Evolutionary conservation across 2,888 invertebrate genomes (phyloP).

Genomic region (Ormyrus rosae): DNA sequence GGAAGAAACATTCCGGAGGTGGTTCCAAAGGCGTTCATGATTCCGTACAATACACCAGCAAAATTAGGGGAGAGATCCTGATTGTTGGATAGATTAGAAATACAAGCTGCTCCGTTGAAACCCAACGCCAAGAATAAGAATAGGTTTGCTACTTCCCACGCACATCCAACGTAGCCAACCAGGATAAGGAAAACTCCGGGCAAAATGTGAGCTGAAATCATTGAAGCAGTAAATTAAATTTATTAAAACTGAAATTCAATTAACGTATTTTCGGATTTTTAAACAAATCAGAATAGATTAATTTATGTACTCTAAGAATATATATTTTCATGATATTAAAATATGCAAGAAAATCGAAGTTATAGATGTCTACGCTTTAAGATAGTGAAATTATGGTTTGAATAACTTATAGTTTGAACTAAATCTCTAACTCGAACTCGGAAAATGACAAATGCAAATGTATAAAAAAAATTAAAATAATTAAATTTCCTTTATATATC

Average conservation of each 20-base stretch:
- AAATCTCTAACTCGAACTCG: background rate
- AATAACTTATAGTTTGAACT: too few relatives aligned
- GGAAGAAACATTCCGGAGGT: slow-evolving; percentile 85
- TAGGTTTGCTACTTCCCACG: slow-evolving; percentile 64
- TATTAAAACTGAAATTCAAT: too few relatives aligned
- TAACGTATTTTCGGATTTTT: too few relatives aligned
- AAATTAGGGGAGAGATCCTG: slow-evolving; percentile 86
- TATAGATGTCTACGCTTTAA: too few relatives aligned
- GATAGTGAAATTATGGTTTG: too few relatives aligned
- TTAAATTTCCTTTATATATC: background rate
- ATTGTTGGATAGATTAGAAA: slow-evolving; percentile 75
- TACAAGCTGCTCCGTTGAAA: slow-evolving; percentile 76
- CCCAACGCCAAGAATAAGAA: slow-evolving; percentile 68
- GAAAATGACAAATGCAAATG: background rate
- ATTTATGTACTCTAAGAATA: too few relatives aligned
- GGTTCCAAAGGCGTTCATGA: slow-evolving; percentile 85
- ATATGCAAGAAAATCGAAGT: too few relatives aligned
- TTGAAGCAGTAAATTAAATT: slow-evolving; percentile 57
- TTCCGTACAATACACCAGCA: slow-evolving; percentile 84
- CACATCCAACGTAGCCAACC: slow-evolving; percentile 68
- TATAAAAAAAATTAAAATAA: background rate
- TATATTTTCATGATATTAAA: too few relatives aligned
- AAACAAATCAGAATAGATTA: too few relatives aligned
- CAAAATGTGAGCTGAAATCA: slow-evolving; percentile 79
- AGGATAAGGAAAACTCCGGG: slow-evolving; percentile 77